Evolutionary conservation across 2,888 invertebrate species (phyloP), one percentile per base, ranked within the genome.

Genomic region (Anticlea derivata): DNA sequence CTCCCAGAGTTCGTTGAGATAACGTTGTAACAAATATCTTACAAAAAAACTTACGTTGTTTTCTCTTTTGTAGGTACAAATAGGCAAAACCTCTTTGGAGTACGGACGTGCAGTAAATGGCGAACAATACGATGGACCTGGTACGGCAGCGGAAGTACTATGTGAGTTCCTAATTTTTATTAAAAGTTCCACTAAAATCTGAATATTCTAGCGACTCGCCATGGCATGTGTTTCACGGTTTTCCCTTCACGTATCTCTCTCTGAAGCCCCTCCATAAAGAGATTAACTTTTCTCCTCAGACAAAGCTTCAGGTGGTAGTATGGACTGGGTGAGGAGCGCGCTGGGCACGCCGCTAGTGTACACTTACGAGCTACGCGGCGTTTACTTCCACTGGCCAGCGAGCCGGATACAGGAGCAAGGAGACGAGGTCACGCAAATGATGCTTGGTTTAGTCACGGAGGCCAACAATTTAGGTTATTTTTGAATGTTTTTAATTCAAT

Each of bases 291-390:
- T 12, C 6, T 29, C 10, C 13, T 1, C 67, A 92, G 91, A 93
- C 60, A 86, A 86, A 51, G 92, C 91, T 0, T 91, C 92, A 13
- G 93, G 93, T 0, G 86, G 92, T 13, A 92, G 92, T 50, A 89
- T 92, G 77, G 95, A 95, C 68, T 95, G 93, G 93, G 94, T 93
- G 0, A 92, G 93, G 23, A 86, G 89, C 1, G 77, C 75, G 0
- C 79, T 91, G 0, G 91, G 91, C 0, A 91, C 92, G 0, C 91
- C 89, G 0, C 86, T 94, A 37, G 87, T 92, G 0, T 94, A 92
- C 70, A 93, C 93, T 0, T 92, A 93, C 41, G 95, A 95, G 68
- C 86, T 95, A 0, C 87, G 96, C 1, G 96, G 96, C 39, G 83
- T 69, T 0, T 94, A 94, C 12, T 83, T 87, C 57, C 92, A 92